Evolutionary conservation across 2,797 vertebrate genomes (phyloP), one percentile per base, ranked within the genome.

Genomic region (Sylvia borin): DNA sequence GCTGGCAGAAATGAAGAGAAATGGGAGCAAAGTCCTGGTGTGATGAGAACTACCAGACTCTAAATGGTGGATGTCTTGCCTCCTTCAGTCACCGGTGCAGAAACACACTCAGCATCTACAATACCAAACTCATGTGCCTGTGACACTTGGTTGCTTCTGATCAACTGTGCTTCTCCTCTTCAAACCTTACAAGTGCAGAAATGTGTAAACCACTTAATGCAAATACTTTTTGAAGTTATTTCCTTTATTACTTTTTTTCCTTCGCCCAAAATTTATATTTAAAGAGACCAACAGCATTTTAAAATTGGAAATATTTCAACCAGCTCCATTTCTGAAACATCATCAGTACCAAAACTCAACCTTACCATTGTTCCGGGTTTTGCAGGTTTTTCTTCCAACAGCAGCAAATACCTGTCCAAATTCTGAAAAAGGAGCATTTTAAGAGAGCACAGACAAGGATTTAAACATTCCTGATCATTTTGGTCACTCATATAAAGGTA

Each of bases 1-100:
- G 51, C 62, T 93, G 70, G 94, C 55, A 43, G 83, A 88, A 93
- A 97, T 19, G 34, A 80, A 96, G 82, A 84, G 40, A 76, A 84
- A 80, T 60, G 57, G 42, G 75, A 94, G 68, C 91, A 96, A 97
- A 81, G 45, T 64, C 78, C 43, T 21, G 17, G 18, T 22, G 16
- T 40, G 48, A 53, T 43, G 32, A 83, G 26, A 90, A 29, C 20
- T 67, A 36, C 48, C 26, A 32, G 27, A 60, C 32, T 84, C 74
- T 4, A 15, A 64, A 61, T 3, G n/a, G 58, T 25, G 16, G 26
- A 68, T 7, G 19, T 81, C 73, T 83, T 90, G 77, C 53, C 66
- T 57, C 85, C 92, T 92, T 91, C 85, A 84, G 24, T 32, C 71
- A 67, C 45, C 40, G 40, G 34, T 29, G 73, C 76, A 88, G 79